phyloP scores from a whole-genome alignment of 64 coral and sea anemone genomes.

The Astreopora myriophthalma region DNA sequence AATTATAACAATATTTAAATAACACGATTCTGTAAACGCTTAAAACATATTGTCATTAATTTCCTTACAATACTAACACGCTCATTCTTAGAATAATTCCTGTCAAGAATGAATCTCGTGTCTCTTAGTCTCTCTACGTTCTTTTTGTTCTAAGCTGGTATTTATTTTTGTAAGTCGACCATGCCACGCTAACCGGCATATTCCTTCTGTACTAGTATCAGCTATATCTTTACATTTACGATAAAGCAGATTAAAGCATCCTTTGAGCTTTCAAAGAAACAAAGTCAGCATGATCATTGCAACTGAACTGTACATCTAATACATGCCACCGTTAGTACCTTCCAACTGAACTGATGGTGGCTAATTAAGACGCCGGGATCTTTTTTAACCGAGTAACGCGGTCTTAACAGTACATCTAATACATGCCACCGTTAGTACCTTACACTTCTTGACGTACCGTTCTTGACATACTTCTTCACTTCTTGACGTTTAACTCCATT shows the following conservation, averaged over 20 bases:
- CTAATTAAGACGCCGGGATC: neutral
- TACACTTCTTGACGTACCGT: neutral
- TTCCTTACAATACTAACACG: neutral
- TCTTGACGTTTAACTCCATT: neutral
- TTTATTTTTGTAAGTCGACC: neutral
- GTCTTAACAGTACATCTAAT: neutral
- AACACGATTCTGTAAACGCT: too few species aligned
- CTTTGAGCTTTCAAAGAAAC: constrained; percentile 3
- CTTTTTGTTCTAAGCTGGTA: neutral
- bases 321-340: too few species aligned
- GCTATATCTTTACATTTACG: neutral
- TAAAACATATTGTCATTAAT: too few species aligned
- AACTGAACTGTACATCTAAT: too few species aligned
- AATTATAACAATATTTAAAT: too few species aligned
- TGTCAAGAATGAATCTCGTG: neutral
- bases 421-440: neutral
- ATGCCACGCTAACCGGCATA: neutral
- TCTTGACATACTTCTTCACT: too few species aligned
- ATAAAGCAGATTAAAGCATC: neutral
- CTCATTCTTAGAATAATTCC: neutral
- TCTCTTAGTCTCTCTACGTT: too few species aligned
- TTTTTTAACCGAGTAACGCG: neutral
- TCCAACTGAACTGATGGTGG: too few species aligned
- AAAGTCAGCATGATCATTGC: neutral
- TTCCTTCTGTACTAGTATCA: neutral